Base-by-base conservation (phyloP, 2,888 invertebrate genomes). In the Lumbricus terrestris region DNA sequence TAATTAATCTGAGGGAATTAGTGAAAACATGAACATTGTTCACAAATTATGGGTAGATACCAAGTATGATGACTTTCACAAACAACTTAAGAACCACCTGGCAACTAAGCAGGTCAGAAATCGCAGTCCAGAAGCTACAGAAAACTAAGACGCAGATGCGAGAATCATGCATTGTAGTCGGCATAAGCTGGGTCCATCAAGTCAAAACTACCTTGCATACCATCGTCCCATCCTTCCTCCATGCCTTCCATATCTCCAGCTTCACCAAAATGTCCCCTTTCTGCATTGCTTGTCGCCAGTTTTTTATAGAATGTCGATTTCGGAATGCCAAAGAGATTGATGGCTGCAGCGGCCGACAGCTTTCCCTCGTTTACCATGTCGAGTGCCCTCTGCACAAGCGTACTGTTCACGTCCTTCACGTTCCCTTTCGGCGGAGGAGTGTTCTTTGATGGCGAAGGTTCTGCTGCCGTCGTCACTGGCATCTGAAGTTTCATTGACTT, bases 301-400 rank as follows among this genome's bases (percentile, higher is more conserved):
- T 90, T 88, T 82, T 88, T 90, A 69, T 90, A 90, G 37, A 90
- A 90, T 35, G 90, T 90, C 34, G 90, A 90, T 35, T 88, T 83
- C 23, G 90, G 85, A n/a, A 90, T 88, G 35, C 90, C 90, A 40
- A 90, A 90, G 82, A 90, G 33, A 29, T 69, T 69, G 34, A 90
- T 90, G 47, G 88, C 90, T 29, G 90, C 54, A 23, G 88, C 35
- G 18, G 90, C 90, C 20, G 90, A 69, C 29, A 90, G 33, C 88
- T 90, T 83, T 47, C 88, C 88, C 38, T 88, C 88, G 82, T 18
- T 42, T 15, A 90, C 90, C 82, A 90, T 83, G 54, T 88, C 40
- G 33, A 90, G 47, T n/a, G 90, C 90, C 33, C 90, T 88, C 88
- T 90, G 88, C 33, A 90, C 54, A n/a, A 90, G 88, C 34, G 40